A percentile compares a stretch with the other conserved stretches of the same genome.
These are phyloP conservation scores for Acropora tenuis DNA, from an alignment of 64 coral and sea anemone species.

Conservation along the genomic window DNA sequence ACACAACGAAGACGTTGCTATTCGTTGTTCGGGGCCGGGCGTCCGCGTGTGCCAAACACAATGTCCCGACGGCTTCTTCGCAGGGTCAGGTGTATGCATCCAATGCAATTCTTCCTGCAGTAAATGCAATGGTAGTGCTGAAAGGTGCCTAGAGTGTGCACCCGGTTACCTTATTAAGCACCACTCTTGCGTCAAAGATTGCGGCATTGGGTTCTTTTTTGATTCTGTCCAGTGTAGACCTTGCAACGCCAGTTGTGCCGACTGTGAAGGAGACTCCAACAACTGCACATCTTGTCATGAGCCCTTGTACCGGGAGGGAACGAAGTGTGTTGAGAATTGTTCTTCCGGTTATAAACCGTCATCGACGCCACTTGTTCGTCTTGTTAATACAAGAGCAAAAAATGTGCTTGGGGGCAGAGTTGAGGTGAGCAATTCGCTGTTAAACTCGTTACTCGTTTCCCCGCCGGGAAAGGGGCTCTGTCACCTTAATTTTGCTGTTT, in stretches of 20 bases:
- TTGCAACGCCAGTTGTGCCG: conserved; percentile 40
- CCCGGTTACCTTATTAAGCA: conserved; percentile 46
- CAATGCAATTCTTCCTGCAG: conserved; percentile 62
- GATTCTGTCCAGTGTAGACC: conserved; percentile 35
- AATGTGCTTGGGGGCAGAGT: conserved; percentile 15
- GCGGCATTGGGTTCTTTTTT: conserved; percentile 46
- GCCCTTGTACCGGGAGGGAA: conserved; percentile 41
- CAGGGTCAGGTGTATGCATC: conserved; percentile 9
- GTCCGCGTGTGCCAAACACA: conserved; percentile 35
- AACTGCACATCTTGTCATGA: conserved; percentile 54
- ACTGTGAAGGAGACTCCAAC: neutral
- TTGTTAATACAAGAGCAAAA: neutral
- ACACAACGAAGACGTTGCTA: conserved; percentile 59
- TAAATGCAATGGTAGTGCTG: conserved; percentile 6
- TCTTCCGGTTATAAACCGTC: conserved; percentile 35
- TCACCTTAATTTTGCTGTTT: no score
- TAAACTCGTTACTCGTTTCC: neutral
- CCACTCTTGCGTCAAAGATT: conserved; percentile 48
- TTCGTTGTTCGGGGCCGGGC: conserved; percentile 58
- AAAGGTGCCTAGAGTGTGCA: conserved; percentile 35
- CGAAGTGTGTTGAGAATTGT: conserved; percentile 27
- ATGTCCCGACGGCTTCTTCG: conserved; percentile 66
- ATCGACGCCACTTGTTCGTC: neutral
- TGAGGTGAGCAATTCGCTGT: neutral
- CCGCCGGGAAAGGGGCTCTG: no score